These are phyloP conservation scores for Hydropsyche betteni DNA, from an alignment of 2,888 invertebrate species.

Conservation along the genomic window DNA sequence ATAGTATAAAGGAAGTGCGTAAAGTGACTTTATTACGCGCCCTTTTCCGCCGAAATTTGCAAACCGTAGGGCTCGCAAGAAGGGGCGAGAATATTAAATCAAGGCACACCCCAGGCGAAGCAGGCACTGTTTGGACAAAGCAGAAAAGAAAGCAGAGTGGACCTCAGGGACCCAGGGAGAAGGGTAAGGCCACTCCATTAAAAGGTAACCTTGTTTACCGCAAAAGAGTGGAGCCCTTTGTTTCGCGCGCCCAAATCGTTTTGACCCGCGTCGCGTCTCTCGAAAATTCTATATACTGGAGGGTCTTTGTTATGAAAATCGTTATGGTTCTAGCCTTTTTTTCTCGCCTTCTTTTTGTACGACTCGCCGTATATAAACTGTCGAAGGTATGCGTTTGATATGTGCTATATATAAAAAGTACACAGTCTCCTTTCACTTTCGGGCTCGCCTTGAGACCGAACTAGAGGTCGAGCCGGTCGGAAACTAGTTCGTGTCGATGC, in stretches of 20 bases:
- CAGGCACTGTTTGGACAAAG: constrained; percentile 33
- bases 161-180: constrained; percentile 30
- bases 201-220: constrained; percentile 42
- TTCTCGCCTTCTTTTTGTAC: no score
- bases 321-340: no score
- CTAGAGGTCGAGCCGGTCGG: constrained; percentile 31
- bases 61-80: not conserved
- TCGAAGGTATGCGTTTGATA: not conserved
- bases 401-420: not conserved
- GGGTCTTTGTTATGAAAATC: no score
- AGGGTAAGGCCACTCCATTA: constrained; percentile 34
- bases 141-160: constrained; percentile 35
- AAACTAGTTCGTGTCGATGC: constrained; percentile 30
- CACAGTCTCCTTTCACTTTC: constrained; percentile 33
- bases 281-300: no score
- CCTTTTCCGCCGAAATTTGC: constrained; percentile 9
- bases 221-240: constrained; percentile 39
- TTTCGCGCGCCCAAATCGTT: constrained; percentile 13
- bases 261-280: no score
- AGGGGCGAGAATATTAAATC: no score
- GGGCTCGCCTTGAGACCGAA: constrained; percentile 27
- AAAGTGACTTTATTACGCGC: constrained; percentile 31
- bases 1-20: not conserved
- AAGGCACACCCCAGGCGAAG: not conserved
- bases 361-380: not conserved